Evolutionary conservation across 2,797 vertebrate species (phyloP).

Genomic region (Diplodus puntazzo): DNA sequence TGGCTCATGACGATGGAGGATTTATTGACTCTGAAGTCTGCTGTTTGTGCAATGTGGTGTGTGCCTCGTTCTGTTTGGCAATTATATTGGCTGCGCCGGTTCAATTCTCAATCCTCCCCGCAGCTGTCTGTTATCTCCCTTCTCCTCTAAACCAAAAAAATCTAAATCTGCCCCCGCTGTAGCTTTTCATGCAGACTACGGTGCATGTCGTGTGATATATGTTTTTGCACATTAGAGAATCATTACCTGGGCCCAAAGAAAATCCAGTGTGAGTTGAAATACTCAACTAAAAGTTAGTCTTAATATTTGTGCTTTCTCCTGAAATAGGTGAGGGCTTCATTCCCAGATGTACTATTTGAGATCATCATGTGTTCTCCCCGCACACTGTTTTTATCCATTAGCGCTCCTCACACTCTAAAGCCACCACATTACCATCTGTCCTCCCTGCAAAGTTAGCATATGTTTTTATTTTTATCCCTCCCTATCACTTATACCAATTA

Average conservation of each 20-base stretch:
- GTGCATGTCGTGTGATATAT: constrained; percentile 41
- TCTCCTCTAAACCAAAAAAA: constrained; percentile 31
- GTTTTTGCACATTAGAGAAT: constrained; percentile 61
- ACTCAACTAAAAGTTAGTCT: constrained; percentile 52
- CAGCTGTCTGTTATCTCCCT: constrained; percentile 42
- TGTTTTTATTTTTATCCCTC: constrained; percentile 70
- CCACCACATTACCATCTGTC: constrained; percentile 61
- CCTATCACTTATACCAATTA: constrained; percentile 70
- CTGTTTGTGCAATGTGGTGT: constrained; percentile 62
- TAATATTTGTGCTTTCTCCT: constrained; percentile 54
- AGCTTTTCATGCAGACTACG: constrained; percentile 18
- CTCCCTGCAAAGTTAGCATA: constrained; percentile 65
- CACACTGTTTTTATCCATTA: constrained; percentile 63
- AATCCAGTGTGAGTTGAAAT: constrained; percentile 31
- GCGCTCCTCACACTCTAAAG: constrained; percentile 48
- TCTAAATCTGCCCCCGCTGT: constrained; percentile 24
- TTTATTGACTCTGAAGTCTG: constrained; percentile 74
- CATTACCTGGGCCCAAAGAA: constrained; percentile 62
- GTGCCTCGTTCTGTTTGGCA: constrained; percentile 53
- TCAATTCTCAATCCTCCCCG: constrained; percentile 47
- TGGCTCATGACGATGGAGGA: constrained; percentile 55
- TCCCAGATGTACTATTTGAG: constrained; percentile 74
- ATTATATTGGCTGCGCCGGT: constrained; percentile 46
- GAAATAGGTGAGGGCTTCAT: constrained; percentile 49
- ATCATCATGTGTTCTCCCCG: constrained; percentile 67